Conservation (phyloP, 2,797 vertebrate genomes). For the Pangasius mekongensis region DNA sequence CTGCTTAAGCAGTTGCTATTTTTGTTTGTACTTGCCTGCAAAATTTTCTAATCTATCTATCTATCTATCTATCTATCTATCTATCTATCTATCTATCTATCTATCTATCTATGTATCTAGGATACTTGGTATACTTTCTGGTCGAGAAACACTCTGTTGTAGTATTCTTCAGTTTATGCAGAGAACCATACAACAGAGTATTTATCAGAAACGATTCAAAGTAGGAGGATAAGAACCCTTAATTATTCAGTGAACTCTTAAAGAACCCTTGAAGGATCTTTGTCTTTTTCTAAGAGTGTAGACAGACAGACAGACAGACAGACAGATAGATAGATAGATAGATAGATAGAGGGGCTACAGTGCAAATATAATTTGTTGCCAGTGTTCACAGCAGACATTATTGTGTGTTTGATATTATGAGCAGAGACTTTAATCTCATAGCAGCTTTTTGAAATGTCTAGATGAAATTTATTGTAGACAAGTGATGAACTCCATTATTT, state of each 20-base stretch:
- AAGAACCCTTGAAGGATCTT: too few relatives aligned
- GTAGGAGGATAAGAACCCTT: background rate
- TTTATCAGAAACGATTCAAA: too few relatives aligned
- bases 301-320: background rate
- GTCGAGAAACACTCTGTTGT: background rate
- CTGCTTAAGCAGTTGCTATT: too few relatives aligned
- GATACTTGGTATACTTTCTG: background rate
- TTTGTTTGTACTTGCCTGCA: too few relatives aligned
- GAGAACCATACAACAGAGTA: background rate
- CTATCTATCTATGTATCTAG: too few relatives aligned
- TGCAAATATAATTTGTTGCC: background rate
- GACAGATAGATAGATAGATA: background rate
- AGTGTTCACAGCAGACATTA: background rate
- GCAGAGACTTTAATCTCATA: background rate
- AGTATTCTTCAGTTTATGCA: too few relatives aligned
- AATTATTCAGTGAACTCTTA: background rate
- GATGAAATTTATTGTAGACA: background rate
- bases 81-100: background rate
- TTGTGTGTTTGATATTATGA: background rate
- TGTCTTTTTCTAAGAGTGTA: too few relatives aligned
- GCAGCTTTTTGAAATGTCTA: background rate
- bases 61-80: background rate
- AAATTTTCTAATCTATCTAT: background rate
- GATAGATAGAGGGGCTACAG: background rate
- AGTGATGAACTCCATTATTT: constrained; percentile 14